phyloP scores from a whole-genome alignment of 2,113 vertebrate genomes.

The Astur gentilis region DNA sequence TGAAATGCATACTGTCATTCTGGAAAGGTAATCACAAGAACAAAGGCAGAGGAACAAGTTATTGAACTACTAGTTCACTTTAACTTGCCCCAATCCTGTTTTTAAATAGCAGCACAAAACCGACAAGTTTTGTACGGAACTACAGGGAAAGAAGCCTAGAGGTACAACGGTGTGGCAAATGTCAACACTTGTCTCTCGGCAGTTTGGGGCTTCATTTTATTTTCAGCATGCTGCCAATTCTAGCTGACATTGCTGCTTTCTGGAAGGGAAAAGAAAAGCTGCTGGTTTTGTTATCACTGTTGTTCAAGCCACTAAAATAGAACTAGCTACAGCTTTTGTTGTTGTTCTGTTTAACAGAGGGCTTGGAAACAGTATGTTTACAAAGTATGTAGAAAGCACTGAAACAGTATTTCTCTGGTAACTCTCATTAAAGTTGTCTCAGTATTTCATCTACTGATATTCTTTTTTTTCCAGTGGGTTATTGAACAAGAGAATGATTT shows the following conservation, averaged over 20 bases:
- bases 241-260: not conserved
- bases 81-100: not conserved
- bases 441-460: not conserved
- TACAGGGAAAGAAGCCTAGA: not conserved
- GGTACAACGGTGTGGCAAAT: not conserved
- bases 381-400: not conserved
- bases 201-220: not conserved
- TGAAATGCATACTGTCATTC: not conserved
- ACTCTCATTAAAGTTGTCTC: not conserved
- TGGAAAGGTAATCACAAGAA: not conserved
- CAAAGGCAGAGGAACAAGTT: not conserved
- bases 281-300: not conserved
- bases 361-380: not conserved
- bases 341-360: not conserved
- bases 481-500: not conserved
- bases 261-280: constrained; percentile 2
- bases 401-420: not conserved
- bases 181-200: not conserved
- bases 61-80: not conserved
- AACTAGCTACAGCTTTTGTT: not conserved
- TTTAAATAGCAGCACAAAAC: not conserved
- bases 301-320: not conserved
- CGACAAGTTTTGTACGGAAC: not conserved
- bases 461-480: not conserved
- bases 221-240: not conserved